Base-by-base conservation (phyloP, 2,888 invertebrate genomes). In the Pycnomerus fuliginosus region DNA sequence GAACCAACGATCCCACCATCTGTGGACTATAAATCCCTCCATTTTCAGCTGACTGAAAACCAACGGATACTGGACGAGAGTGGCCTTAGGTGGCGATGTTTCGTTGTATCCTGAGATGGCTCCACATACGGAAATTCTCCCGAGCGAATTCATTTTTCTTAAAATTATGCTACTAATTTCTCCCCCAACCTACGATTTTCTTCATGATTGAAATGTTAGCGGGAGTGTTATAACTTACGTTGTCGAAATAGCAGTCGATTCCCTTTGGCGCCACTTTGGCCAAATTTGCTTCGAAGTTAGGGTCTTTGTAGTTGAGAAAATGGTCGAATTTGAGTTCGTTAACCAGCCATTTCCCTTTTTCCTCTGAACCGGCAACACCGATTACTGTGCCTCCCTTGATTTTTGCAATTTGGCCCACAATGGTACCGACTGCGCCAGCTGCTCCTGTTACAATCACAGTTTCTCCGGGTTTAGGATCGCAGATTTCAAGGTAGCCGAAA, bases 381-480 rank as follows among this genome's bases (percentile, higher is more conserved):
- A 87, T 80, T 0, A 85, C 85, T 39, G 69, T 76, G 55, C 84
- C 80, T 12, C 82, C 84, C 66, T 82, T 75, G 30, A 82, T 76
- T 71, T 87, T 87, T 1, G 80, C 87, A 48, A 89, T 83, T 73
- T 88, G 88, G 2, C 87, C 87, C 16, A 86, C 87, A 32, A 83
- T 76, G 38, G 79, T 82, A 2, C 88, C 89, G 8, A 88, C 87
- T 16, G 87, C 87, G 10, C 88, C 88, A 16, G 85, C 87, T 8
- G 87, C 88, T 2, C 82, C 82, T 17, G 80, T 82, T 1, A 88
- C 79, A 1, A 83, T 81, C n/a, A 88, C 76, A 1, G 82, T 82
- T 67, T 89, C 87, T 3, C 84, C 86, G 4, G 75, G 55, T 68
- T 84, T 82, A 1, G 86, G 84, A 43, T 80, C 68, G 51, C 85